These are phyloP conservation scores for Pelvicachromis taeniatus DNA, from an alignment of 2,113 vertebrate genomes.

Conservation along the genomic window DNA sequence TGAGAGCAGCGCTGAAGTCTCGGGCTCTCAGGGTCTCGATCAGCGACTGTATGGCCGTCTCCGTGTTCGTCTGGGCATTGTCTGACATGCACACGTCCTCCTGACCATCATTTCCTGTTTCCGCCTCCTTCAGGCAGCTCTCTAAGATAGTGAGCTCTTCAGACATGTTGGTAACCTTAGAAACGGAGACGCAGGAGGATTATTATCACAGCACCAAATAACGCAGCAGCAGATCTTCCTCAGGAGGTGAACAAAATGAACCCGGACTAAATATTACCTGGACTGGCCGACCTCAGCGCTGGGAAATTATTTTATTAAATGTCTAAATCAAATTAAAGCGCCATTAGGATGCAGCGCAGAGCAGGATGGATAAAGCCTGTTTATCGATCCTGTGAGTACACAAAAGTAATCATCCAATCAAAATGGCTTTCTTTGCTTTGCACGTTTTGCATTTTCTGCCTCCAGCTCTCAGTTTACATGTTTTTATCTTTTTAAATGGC, in stretches of 20 bases:
- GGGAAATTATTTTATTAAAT: conserved; percentile 31
- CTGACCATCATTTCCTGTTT: conserved; percentile 76
- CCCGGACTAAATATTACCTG: conserved; percentile 10
- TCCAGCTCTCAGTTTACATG: background rate
- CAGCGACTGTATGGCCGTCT: conserved; percentile 92
- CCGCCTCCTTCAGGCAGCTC: conserved; percentile 86
- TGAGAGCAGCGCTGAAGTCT: conserved; percentile 86
- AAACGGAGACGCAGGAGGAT: background rate
- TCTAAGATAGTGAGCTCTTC: conserved; percentile 90
- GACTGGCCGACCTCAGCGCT: conserved; percentile 8
- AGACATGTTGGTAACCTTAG: conserved; percentile 95
- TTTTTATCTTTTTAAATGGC: background rate
- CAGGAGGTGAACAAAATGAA: background rate
- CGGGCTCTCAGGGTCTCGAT: conserved; percentile 87
- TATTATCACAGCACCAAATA: background rate
- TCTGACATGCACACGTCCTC: conserved; percentile 83
- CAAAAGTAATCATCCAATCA: background rate
- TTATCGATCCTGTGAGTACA: background rate
- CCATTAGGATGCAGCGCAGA: background rate
- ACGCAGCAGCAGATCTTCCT: background rate
- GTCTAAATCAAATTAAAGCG: conserved; percentile 53
- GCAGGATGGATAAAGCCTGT: background rate
- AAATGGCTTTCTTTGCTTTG: background rate
- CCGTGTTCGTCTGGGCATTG: conserved; percentile 84
- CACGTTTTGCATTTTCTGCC: background rate